These are phyloP conservation scores for Archegozetes longisetosus DNA, from an alignment of 1,140 invertebrate species.

Conservation along the genomic window DNA sequence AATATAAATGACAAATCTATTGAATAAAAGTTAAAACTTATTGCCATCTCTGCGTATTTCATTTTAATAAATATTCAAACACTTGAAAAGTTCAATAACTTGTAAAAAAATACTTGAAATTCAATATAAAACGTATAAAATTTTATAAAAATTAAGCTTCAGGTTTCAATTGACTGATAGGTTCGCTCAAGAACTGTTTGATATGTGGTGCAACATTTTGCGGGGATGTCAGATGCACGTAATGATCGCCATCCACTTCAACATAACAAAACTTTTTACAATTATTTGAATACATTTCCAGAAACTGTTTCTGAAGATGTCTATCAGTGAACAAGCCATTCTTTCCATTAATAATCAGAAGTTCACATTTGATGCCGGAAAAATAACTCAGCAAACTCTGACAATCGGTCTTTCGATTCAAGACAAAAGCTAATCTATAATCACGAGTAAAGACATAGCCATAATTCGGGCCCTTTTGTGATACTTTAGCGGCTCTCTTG, in stretches of 20 bases:
- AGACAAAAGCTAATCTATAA: background rate
- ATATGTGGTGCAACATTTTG: conserved; percentile 39
- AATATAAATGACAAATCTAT: too few species aligned
- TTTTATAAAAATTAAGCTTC: too few species aligned
- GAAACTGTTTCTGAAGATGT: conserved; percentile 11
- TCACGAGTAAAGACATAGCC: conserved; percentile 3
- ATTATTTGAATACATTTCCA: conserved; percentile 19
- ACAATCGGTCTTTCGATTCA: background rate
- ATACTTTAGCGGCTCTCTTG: background rate
- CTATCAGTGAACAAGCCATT: background rate
- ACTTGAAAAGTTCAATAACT: too few species aligned
- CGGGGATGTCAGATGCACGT: conserved; percentile 61
- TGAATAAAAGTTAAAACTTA: too few species aligned
- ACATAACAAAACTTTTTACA: conserved; percentile 40
- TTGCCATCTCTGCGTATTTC: too few species aligned
- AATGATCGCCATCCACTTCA: conserved; percentile 60
- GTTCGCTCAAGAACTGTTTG: conserved; percentile 23
- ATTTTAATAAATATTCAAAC: too few species aligned
- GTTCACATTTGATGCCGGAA: conserved; percentile 11
- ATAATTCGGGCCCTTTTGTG: background rate
- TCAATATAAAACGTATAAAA: too few species aligned
- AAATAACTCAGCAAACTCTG: conserved; percentile 4
- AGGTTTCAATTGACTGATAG: too few species aligned
- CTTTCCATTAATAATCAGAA: conserved; percentile 19
- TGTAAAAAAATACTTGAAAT: too few species aligned